Base-by-base conservation (phyloP, 2,113 vertebrate species). In the Mesembrinibis cayennensis region DNA sequence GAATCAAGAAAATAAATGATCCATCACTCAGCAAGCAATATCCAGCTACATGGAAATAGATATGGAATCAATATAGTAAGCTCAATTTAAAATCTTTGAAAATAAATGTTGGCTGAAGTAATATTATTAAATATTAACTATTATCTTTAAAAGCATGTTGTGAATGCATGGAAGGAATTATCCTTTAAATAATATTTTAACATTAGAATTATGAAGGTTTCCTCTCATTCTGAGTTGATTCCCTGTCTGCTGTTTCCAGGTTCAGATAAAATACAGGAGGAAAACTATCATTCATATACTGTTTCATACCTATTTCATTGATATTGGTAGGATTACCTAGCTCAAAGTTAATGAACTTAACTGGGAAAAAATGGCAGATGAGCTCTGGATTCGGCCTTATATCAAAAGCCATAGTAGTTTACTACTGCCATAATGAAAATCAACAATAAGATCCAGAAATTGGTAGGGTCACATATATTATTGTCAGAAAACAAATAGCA, bases 21-120 rank as follows among this genome's bases (percentile, higher is more conserved):
- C 42, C 25, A 63, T 81, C 52, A 72, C 45, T 70, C 11, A 13
- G 8, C 18, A 89, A 95, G 32, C 29, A 82, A 44, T 59, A 79
- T 80, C n/a, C 36, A 70, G 38, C 58, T 93, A 95, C 89, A 25
- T 93, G 56, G 86, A 96, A 95, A 72, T 40, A 91, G 71, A 77
- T 40, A 79, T 9, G 2, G 13, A 58, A 86, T 79, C 36, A 40
- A 13, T 50, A 66, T 23, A 18, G 2, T 56, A 66, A 69, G 10
- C 6, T 56, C 83, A 59, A 69, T 56, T 78, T 49, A 45, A 95
- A 58, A 29, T 69, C 2, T 81, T 44, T 84, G 11, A 42, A 92
- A 77, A 95, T 30, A 93, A 80, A 87, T 82, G 7, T 36, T 49
- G 26, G 94, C 73, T 71, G 40, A 45, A 26, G 32, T 65, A 56